Evolutionary conservation across 2,888 invertebrate species (phyloP), one percentile per base, ranked within the genome.

Genomic region (Thecophora atra): DNA sequence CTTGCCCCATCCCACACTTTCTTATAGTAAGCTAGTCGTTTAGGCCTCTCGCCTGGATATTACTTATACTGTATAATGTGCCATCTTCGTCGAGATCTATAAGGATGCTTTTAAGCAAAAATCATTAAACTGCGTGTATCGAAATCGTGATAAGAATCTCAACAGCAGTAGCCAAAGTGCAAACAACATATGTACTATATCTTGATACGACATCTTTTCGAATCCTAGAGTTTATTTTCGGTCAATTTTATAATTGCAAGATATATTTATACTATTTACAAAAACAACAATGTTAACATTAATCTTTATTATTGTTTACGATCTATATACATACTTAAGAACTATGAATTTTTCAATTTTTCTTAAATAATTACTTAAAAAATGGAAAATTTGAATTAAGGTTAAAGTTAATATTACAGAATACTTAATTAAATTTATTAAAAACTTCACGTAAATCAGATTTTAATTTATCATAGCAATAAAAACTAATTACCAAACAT

Each of bases 1-100:
- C 58, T 58, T 24, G 58, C 58, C 58, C 15, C 58, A 58, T 7
- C 58, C 28, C 52, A 54, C 21, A 52, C 30, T 54, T 19, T 52
- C 30, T 15, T 30, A 11, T 30, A 30, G 37, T 52, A 17, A 52
- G 37, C 67, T 67, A 28, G 56, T 44, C 56, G 30, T 37, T 67
- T 30, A 64, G 69, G 70, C 69, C 67, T 71, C 81, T 81, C 81
- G 79, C 78, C 81, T 80, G 83, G 83, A 83, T 80, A 81, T 83
- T 79, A 79, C 81, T 78, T 80, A 81, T 81, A 82, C 83, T 81
- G 83, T 83, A 81, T 82, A 81, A 82, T 81, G 83, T 83, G 84
- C 84, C 83, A 83, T 83, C 83, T 82, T 79, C 81, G 79, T 82
- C 79, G 76, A 82, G 81, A 78, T 81, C 79, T 79, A 80, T 80